Base-by-base conservation (phyloP, 53 echinoderm and acorn worm species). In the Zoroaster sp. region DNA sequence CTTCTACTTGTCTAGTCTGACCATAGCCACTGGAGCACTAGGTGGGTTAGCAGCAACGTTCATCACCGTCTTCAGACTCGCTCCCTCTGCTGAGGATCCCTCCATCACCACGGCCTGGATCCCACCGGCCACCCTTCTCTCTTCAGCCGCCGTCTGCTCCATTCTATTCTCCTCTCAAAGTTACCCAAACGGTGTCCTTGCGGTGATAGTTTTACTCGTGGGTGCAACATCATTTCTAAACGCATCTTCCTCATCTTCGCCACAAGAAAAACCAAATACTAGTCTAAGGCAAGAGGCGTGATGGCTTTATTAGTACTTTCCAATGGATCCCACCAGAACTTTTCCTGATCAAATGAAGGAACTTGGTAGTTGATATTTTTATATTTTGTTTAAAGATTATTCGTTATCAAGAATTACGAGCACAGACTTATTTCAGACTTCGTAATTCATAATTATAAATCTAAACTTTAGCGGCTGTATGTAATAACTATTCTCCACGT, bases 1-100 rank as follows among this genome's bases (percentile, higher is more conserved):
- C 46, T 85, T 85, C 71, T 85, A 85, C 71, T n/a, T 85, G 85
- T 2, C 14, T 21, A 4, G 36, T 6, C 49, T 72, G 7, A 85
- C 42, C 71, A 7, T 71, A 21, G 30, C 69, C 85, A 34, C 36
- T 4, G 70, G 70, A 10, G 17, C 49, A 10, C 42, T 71, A 14
- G 70, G 85, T 3, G 71, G 85, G 1, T 30, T 85, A 18, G 35
- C 70, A 3, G 12, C 33, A 25, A 81, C 49, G 20, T 49, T 15
- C 71, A 35, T 85, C 49, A n/a, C 34, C 35, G 20, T 49, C 14
- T 47, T 4, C 3, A 31, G 71, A 47, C 85, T 85, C 18, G 35
- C 70, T 0, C 6, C 2, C 35, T 34, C 10, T 15, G 52, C 28
- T 13, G 44, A 42, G 5, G 42, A 43, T 21, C 7, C 12, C 28